Evolutionary conservation across 2,113 vertebrate genomes (phyloP).

Genomic region (Scomber scombrus): DNA sequence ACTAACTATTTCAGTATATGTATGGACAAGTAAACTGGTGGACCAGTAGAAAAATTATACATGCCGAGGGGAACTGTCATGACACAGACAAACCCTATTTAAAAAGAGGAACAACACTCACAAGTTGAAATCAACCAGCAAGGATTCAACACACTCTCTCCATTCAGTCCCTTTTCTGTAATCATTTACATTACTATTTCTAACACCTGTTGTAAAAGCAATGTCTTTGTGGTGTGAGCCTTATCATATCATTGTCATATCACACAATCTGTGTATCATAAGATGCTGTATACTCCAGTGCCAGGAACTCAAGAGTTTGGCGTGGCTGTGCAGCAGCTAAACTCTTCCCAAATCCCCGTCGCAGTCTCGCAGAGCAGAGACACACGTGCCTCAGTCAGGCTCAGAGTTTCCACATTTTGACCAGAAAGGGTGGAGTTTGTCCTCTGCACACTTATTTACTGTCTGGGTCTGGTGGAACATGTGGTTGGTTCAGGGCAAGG

Average conservation of each 20-base stretch:
- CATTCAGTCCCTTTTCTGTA: no score
- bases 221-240: neutral
- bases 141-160: no score
- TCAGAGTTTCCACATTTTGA: constrained; percentile 70
- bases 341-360: constrained; percentile 52
- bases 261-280: neutral
- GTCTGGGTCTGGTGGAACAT: constrained; percentile 34
- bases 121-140: no score
- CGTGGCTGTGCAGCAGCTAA: constrained; percentile 5
- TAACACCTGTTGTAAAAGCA: no score
- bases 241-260: neutral
- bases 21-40: no score
- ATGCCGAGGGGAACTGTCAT: no score
- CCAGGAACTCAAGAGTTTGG: constrained; percentile 30
- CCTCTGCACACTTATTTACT: constrained; percentile 37
- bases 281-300: neutral
- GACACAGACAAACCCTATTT: no score
- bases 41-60: no score
- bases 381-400: constrained; percentile 57
- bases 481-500: neutral
- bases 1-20: no score
- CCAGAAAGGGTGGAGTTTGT: constrained; percentile 65
- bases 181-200: no score
- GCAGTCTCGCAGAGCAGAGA: constrained; percentile 49
- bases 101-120: no score